These are phyloP conservation scores for Abramis brama DNA, from an alignment of 2,113 vertebrate species.

Conservation along the genomic window DNA sequence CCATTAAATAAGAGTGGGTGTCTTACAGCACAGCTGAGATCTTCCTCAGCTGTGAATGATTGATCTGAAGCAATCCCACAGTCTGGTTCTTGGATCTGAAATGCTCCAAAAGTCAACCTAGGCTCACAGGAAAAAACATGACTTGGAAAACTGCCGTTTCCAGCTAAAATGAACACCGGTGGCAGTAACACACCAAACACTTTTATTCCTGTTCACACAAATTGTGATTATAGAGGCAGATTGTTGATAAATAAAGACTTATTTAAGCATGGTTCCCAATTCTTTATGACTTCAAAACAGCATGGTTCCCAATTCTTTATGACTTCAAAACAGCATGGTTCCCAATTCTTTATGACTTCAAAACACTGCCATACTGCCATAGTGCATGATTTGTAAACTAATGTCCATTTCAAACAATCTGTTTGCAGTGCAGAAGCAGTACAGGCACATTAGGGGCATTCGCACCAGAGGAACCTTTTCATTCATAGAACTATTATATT, in stretches of 20 bases:
- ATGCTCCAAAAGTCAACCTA: background rate
- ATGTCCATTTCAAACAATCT: too few species aligned
- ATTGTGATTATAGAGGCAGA: background rate
- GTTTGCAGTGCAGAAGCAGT: too few species aligned
- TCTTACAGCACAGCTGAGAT: background rate
- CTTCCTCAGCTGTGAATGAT: background rate
- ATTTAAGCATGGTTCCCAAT: background rate
- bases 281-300: background rate
- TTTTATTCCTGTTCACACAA: background rate
- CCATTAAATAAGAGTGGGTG: slow-evolving; percentile 3
- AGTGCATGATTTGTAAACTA: background rate
- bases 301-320: background rate
- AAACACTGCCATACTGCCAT: background rate
- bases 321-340: background rate
- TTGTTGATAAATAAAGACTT: background rate
- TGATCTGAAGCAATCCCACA: background rate
- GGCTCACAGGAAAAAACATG: background rate
- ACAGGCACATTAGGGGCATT: too few species aligned
- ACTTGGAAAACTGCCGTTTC: background rate
- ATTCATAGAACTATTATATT: too few species aligned
- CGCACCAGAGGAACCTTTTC: too few species aligned
- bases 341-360: background rate
- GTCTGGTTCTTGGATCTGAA: background rate
- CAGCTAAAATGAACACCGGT: background rate
- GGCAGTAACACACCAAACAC: background rate